Evolutionary conservation across 2,888 invertebrate species (phyloP), one percentile per base, ranked within the genome.

Genomic region (Mimumesa dahlbomi): DNA sequence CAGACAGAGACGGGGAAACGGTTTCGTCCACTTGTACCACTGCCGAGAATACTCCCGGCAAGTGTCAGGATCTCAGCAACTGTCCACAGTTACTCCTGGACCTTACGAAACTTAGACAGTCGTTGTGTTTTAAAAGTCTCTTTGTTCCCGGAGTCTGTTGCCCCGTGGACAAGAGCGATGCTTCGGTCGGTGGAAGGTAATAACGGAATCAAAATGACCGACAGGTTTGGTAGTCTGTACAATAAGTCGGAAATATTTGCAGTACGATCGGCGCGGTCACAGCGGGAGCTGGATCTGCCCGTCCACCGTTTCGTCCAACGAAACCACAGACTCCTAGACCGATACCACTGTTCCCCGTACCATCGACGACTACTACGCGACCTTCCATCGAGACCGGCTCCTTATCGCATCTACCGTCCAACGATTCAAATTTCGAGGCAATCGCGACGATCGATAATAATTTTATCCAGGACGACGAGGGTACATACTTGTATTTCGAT

Each of bases 81-180:
- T 97, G 97, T 84, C 97, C 97, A 0, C 95, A 96, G 78, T 89
- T 97, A 21, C 90, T 97, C 0, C 89, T 97, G 18, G 95, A 97
- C 88, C 91, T 97, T 52, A 93, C 94, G 11, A 95, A 94, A 86
- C 90, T 97, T 14, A 90, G 97, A 25, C 96, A 96, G 84, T 97
- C 97, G 0, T 91, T 97, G 7, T 97, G 97, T 85, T 97, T 97
- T 85, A 97, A 97, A 90, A 96, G 95, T 72, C 91, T 97, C 1
- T 97, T 97, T 84, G 95, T 96, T 1, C 97, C 97, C 0, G 97
- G 97, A 0, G 97, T 97, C 1, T 97, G 97, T 85, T 97, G 97
- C 88, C 97, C 97, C 0, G 79, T 89, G 6, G 90, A 87, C 11
- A 79, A 77, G 62, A 50, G 45, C 2, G 78, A 72, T 6, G 54